Base-by-base conservation (phyloP, 2,797 vertebrate species). In the Kryptopterus vitreolus region DNA sequence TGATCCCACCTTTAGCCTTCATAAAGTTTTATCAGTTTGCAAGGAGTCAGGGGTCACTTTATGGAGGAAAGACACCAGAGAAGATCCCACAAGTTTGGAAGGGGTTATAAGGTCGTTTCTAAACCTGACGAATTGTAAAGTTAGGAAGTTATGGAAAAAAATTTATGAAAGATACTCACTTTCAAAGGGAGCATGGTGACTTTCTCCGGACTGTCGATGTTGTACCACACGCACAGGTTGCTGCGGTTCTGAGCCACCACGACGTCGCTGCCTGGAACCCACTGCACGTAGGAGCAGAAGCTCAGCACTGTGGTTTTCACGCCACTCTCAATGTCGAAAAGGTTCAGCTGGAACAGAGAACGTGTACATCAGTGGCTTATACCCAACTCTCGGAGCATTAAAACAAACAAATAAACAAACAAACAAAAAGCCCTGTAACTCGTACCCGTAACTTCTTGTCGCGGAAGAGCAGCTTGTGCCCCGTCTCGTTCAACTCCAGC, bases 401-500 rank as follows among this genome's bases (percentile, higher is more conserved):
- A 43, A 43, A 43, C n/a, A n/a, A n/a, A n/a, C n/a, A n/a, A n/a
- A n/a, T n/a, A n/a, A n/a, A n/a, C n/a, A n/a, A n/a, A n/a, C n/a
- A n/a, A n/a, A n/a, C n/a, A n/a, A n/a, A n/a, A n/a, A n/a, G n/a
- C n/a, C 38, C 38, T 10, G 7, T 43, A 43, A 43, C 8, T 43
- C 38, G 38, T 88, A 99, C 98, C 92, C 93, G 92, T 89, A 97
- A 93, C 89, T 96, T 98, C 92, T 95, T 98, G 91, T 99, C 98
- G 83, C 97, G 95, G 94, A 98, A 99, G 86, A 99, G 95, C 84
- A 99, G 92, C 83, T 97, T 98, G 86, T 88, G 94, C 20, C 96
- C 98, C 0, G 96, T 99, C 84, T 99, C 97, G 24, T 97, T 99
- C 87, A 99, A 92, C 89, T 99, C 97, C 91, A 99, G 92, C 97